Conservation (phyloP, 2,113 vertebrate genomes). For the Datnioides undecimradiatus region DNA sequence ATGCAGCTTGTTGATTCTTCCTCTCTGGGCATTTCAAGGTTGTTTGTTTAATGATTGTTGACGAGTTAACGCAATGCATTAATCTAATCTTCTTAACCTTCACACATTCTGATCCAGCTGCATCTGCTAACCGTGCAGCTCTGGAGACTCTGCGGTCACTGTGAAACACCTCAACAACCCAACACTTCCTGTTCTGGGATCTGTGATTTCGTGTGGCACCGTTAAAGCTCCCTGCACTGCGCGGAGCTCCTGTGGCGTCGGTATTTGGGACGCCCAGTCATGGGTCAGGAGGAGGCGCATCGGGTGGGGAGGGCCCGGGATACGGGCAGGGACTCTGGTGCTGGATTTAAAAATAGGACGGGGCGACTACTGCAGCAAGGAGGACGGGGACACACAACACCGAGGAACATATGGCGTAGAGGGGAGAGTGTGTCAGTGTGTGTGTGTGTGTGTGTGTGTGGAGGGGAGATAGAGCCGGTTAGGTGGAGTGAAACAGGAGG, state of each 20-base stretch:
- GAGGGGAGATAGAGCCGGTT: constrained; percentile 16
- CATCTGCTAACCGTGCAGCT: constrained; percentile 1
- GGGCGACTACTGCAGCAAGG: constrained; percentile 53
- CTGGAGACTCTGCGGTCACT: neutral
- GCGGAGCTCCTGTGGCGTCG: constrained; percentile 38
- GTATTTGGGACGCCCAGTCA: constrained; percentile 63
- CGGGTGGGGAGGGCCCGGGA: neutral
- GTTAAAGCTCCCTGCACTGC: constrained; percentile 40
- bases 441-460: constrained; percentile 13
- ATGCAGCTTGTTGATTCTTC: neutral
- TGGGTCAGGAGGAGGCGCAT: constrained; percentile 51
- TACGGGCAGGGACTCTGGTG: constrained; percentile 41
- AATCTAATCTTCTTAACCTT: constrained; percentile 1
- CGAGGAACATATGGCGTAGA: constrained; percentile 55
- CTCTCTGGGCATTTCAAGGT: neutral
- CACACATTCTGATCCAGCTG: neutral
- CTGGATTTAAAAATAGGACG: constrained; percentile 70
- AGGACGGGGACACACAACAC: constrained; percentile 65
- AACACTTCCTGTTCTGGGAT: constrained; percentile 3
- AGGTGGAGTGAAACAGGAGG: constrained; percentile 38
- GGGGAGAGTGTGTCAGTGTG: constrained; percentile 22
- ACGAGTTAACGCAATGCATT: neutral
- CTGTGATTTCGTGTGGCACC: constrained; percentile 29
- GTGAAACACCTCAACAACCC: neutral
- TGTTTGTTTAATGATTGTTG: neutral